These are phyloP conservation scores for Catonia carolina DNA, from an alignment of 2,888 invertebrate species.

Conservation along the genomic window DNA sequence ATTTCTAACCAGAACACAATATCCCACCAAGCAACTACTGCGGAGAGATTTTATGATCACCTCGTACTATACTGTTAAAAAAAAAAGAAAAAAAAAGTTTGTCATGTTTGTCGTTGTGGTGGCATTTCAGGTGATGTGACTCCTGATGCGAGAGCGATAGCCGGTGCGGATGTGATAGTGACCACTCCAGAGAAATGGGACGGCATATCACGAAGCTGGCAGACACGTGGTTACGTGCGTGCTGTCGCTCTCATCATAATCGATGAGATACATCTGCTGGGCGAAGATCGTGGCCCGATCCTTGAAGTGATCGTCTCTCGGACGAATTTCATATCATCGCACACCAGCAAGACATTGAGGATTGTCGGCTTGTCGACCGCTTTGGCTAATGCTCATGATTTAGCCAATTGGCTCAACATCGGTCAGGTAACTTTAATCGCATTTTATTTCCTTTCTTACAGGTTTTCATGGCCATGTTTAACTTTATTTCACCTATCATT, in stretches of 20 bases:
- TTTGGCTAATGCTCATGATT: constrained; percentile 91
- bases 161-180: constrained; percentile 83
- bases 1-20: too few relatives aligned
- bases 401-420: constrained; percentile 95
- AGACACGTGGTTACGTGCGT: constrained; percentile 88
- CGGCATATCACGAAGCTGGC: constrained; percentile 97
- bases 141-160: constrained; percentile 78
- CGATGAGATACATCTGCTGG: constrained; percentile 96
- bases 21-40: too few relatives aligned
- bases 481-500: too few relatives aligned
- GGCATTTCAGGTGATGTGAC: constrained; percentile 52
- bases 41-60: too few relatives aligned
- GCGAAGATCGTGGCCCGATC: constrained; percentile 82
- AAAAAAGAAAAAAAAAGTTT: too few relatives aligned
- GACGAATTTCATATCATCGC: constrained; percentile 91
- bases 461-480: too few relatives aligned
- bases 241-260: constrained; percentile 89
- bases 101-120: too few relatives aligned
- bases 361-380: constrained; percentile 96
- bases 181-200: constrained; percentile 99
- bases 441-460: too few relatives aligned
- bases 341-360: constrained; percentile 73
- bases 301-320: constrained; percentile 97
- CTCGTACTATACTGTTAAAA: too few relatives aligned
- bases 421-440: too few relatives aligned